Percentiles rank a stretch among this genome's conserved stretches.
phyloP scores from a whole-genome alignment of 1,140 invertebrate species.

The Drosophila novamexicana region DNA sequence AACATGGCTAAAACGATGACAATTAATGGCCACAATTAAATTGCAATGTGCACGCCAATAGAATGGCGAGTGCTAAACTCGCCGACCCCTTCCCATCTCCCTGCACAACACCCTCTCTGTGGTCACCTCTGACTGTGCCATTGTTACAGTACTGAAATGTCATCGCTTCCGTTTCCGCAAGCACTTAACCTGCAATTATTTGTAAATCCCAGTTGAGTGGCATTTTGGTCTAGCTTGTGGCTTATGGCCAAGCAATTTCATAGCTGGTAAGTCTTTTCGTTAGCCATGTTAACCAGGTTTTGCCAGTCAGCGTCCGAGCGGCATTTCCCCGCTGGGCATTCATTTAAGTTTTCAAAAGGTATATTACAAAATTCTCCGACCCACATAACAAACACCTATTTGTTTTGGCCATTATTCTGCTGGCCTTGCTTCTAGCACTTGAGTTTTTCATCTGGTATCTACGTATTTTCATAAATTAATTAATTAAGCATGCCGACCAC shows the following conservation, averaged over 20 bases:
- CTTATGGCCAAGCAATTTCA: conserved; percentile 29
- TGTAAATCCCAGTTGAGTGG: conserved; percentile 31
- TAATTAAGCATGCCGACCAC: conserved; percentile 60
- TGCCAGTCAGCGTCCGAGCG: conserved; percentile 23
- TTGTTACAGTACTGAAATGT: conserved; percentile 7
- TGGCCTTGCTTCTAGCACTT: conserved; percentile 18
- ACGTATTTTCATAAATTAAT: conserved; percentile 69
- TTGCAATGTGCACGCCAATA: conserved; percentile 51
- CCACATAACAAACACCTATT: not conserved
- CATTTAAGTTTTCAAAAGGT: conserved; percentile 17
- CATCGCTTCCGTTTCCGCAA: conserved; percentile 36
- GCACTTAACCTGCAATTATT: conserved; percentile 54
- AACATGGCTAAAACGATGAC: conserved; percentile 36
- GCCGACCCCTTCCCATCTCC: not conserved
- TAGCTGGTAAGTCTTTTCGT: not conserved
- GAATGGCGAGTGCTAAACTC: conserved; percentile 46
- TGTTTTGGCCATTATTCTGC: conserved; percentile 15
- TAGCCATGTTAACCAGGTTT: conserved; percentile 12
- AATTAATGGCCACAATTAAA: conserved; percentile 71
- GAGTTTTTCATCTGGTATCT: conserved; percentile 18
- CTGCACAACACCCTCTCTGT: not conserved
- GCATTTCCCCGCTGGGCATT: conserved; percentile 25
- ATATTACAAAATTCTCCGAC: not conserved
- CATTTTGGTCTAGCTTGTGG: conserved; percentile 2
- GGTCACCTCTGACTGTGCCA: not conserved